Percentiles rank a stretch among this genome's conserved stretches.
These are phyloP conservation scores for Drosophila ogumai DNA, from an alignment of 1,140 invertebrate genomes.

Conservation along the genomic window DNA sequence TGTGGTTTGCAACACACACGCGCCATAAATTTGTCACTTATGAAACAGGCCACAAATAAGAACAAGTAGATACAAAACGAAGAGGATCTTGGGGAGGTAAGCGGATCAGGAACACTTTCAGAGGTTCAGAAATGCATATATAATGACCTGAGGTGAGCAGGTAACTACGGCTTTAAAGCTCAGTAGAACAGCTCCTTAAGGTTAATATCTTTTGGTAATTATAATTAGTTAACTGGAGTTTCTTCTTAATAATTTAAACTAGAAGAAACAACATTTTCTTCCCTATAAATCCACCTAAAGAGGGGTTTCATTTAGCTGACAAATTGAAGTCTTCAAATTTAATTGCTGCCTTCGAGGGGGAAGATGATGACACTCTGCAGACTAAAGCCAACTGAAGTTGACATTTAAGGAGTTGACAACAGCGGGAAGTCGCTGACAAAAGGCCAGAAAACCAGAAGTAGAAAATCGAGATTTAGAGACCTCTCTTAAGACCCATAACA, in stretches of 20 bases:
- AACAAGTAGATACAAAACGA: background rate
- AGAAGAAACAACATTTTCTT: background rate
- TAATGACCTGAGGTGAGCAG: constrained; percentile 25
- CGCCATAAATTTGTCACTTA: constrained; percentile 84
- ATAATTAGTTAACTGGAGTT: background rate
- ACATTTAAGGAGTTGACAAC: constrained; percentile 63
- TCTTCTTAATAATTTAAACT: background rate
- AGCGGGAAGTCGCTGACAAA: constrained; percentile 66
- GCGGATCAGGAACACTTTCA: constrained; percentile 31
- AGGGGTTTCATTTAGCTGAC: constrained; percentile 30
- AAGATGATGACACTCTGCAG: constrained; percentile 36
- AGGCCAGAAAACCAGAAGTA: constrained; percentile 42
- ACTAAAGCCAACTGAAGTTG: constrained; percentile 29
- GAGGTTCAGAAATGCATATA: constrained; percentile 19
- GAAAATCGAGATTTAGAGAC: constrained; percentile 1
- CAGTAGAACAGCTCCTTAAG: constrained; percentile 5
- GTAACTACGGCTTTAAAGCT: constrained; percentile 18
- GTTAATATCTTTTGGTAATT: background rate
- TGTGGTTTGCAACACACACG: constrained; percentile 80
- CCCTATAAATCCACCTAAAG: background rate
- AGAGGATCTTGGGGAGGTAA: constrained; percentile 10
- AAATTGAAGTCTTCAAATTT: constrained; percentile 42
- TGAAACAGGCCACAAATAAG: constrained; percentile 13
- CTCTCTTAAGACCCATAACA: constrained; percentile 9
- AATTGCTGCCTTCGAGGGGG: constrained; percentile 15